These are phyloP conservation scores for Idaea straminata DNA, from an alignment of 2,888 invertebrate species.

Conservation along the genomic window DNA sequence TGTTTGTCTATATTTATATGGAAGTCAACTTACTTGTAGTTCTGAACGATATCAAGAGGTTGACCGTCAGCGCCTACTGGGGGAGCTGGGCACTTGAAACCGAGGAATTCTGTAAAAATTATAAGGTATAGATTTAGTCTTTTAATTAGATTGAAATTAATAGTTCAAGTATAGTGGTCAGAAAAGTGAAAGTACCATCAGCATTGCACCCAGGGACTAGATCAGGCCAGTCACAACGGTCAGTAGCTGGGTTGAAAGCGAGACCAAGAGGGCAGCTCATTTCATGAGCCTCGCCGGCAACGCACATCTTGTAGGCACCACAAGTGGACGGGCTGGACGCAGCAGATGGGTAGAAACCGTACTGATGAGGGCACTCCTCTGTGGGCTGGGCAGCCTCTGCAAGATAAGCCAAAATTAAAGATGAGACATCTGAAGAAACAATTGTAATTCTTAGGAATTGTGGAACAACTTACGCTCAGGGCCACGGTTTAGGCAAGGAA, in stretches of 20 bases:
- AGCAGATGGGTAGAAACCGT: slow-evolving; percentile 83
- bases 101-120: slow-evolving; percentile 49
- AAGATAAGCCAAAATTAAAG: not conserved
- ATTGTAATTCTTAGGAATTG: not conserved
- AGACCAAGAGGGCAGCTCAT: slow-evolving; percentile 89
- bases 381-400: slow-evolving; percentile 84
- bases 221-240: slow-evolving; percentile 92
- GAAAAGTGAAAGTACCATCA: slow-evolving; percentile 51
- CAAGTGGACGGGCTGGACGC: slow-evolving; percentile 68
- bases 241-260: slow-evolving; percentile 84
- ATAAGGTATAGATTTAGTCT: slow-evolving; percentile 7
- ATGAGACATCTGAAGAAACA: not conserved
- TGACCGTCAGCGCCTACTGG: slow-evolving; percentile 37
- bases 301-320: slow-evolving; percentile 89
- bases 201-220: slow-evolving; percentile 84
- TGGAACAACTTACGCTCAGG: slow-evolving; percentile 80
- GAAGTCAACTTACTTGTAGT: slow-evolving; percentile 46
- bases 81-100: slow-evolving; percentile 50
- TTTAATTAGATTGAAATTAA: not conserved
- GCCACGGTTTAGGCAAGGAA: slow-evolving; percentile 84
- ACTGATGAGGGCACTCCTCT: slow-evolving; percentile 87
- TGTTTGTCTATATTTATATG: no score
- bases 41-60: slow-evolving; percentile 31
- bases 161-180: not conserved
- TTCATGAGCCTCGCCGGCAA: slow-evolving; percentile 79